Base-by-base conservation (phyloP, 1,140 invertebrate species). In the Diachasma alloeum region DNA sequence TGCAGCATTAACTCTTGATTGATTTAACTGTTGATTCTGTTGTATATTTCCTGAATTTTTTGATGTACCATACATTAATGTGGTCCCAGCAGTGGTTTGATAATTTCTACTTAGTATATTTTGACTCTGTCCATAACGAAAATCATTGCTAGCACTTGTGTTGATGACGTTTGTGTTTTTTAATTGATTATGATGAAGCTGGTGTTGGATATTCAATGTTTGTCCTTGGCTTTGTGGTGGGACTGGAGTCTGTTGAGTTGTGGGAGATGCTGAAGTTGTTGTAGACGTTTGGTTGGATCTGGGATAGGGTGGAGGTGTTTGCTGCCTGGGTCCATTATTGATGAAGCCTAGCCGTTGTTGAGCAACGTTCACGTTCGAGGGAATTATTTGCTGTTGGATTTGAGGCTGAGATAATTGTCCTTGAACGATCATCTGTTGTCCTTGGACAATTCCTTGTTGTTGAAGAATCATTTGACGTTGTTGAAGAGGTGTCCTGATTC, bases 51-150 rank as follows among this genome's bases (percentile, higher is more conserved):
- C 83, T 84, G 69, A 83, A 70, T 15, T 81, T 86, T 80, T 83
- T 84, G 69, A 83, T 71, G 56, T 78, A 81, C 85, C 83, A 84
- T 71, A 83, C 80, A 53, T 87, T 85, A 74, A 86, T 87, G 63
- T 88, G 71, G 13, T 81, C 80, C 19, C 76, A 56, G 75, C 15
- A 11, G 44, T 26, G 8, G 44, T 44, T 10, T 74, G 75, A 76
- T 85, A 88, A 84, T 89, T 90, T 85, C 88, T 87, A 72, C 87
- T 90, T 6, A 89, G 79, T 31, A 89, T 89, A 80, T 90, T 90
- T 76, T 90, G 89, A 79, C 87, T 90, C 70, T 88, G 89, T 63
- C 88, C 88, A 56, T 90, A 89, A n/a, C 87, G 88, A 83, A 89
- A 90, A 82, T 90, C 89, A 75, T 80, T 88, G 17, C 83, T 88